Conservation (phyloP, 2,797 vertebrate genomes). For the Cossypha dichroa region DNA sequence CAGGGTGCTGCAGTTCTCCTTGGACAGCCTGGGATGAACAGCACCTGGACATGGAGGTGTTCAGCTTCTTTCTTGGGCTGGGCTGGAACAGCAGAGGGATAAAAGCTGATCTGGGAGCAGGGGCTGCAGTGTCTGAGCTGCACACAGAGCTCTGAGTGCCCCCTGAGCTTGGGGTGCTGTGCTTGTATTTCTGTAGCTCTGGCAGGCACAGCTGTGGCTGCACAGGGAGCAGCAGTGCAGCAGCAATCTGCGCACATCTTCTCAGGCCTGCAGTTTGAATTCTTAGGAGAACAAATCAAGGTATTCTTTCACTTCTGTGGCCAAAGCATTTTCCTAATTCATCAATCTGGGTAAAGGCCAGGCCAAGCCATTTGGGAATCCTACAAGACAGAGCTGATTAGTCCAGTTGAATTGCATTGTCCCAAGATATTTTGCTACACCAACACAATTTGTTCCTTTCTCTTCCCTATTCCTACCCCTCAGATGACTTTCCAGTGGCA, state of each 20-base stretch:
- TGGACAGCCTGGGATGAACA: background rate
- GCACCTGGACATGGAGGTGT: background rate
- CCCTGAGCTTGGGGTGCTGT: rapidly evolving
- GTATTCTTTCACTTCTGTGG: background rate
- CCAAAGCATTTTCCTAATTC: background rate
- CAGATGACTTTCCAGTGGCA: background rate
- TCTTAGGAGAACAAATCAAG: background rate
- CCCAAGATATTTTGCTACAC: background rate
- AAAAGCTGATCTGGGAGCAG: background rate
- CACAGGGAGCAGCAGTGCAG: background rate
- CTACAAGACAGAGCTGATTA: background rate
- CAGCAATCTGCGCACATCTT: background rate
- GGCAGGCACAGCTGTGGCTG: background rate
- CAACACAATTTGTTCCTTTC: background rate
- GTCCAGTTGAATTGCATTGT: background rate
- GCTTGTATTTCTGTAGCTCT: background rate
- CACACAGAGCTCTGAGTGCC: background rate
- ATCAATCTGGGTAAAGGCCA: background rate
- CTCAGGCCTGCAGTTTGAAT: background rate
- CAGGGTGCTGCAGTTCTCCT: background rate
- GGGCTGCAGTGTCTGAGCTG: background rate
- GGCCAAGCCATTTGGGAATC: background rate
- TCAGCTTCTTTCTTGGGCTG: background rate
- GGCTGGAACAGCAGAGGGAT: background rate
- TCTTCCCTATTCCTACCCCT: background rate